These are phyloP conservation scores for Aporophyla lueneburgensis DNA, from an alignment of 2,888 invertebrate species.

Conservation along the genomic window DNA sequence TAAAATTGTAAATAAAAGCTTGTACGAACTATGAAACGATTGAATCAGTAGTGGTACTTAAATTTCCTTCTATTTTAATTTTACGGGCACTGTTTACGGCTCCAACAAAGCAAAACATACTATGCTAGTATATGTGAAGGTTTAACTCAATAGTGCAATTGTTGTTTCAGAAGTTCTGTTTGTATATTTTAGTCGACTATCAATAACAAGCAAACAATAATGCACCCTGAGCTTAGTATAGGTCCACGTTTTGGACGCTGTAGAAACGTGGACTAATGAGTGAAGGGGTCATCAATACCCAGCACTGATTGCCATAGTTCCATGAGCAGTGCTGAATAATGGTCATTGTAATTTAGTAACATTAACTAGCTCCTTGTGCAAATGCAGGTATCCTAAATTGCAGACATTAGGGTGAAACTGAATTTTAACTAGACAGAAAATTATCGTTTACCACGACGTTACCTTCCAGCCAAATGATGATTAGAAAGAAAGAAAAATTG, in stretches of 20 bases:
- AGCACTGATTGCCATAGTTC: background rate
- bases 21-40: background rate
- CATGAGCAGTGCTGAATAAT: constrained; percentile 23
- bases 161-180: too few relatives aligned
- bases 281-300: background rate
- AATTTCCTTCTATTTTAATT: background rate
- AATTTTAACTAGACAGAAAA: background rate
- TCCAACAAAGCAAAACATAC: background rate
- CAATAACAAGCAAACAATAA: too few relatives aligned
- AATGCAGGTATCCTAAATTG: constrained; percentile 35
- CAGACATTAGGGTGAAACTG: constrained; percentile 3
- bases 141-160: background rate
- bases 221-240: too few relatives aligned
- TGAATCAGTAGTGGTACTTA: background rate
- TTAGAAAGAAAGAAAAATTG: background rate
- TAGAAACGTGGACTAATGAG: too few relatives aligned
- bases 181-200: too few relatives aligned
- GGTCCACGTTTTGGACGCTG: too few relatives aligned
- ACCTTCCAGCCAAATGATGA: background rate
- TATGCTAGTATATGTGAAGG: background rate
- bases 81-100: background rate
- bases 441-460: background rate
- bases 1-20: background rate
- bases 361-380: constrained; percentile 13
- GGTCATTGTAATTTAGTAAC: constrained; percentile 18